phyloP scores from a whole-genome alignment of 2,888 invertebrate species.

The Sphaerophoria taeniata region DNA sequence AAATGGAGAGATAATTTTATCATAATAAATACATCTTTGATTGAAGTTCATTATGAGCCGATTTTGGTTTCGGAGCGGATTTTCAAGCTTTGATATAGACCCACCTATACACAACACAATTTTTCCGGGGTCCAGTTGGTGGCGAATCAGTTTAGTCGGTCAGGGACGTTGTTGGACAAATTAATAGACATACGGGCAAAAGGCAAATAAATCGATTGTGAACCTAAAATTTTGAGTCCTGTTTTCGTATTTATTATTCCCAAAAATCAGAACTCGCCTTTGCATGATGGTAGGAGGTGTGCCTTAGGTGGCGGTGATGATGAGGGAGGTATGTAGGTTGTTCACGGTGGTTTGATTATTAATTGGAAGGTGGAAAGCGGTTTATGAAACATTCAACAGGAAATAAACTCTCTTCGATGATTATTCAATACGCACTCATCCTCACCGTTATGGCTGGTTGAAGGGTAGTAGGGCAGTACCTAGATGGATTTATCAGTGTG shows the following conservation, averaged over 20 bases:
- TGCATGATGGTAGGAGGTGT: background rate
- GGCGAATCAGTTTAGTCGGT: background rate
- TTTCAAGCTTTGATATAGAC: constrained; percentile 17
- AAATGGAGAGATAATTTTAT: constrained; percentile 55
- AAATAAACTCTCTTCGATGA: constrained; percentile 44
- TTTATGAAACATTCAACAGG: constrained; percentile 61
- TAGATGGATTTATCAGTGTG: background rate
- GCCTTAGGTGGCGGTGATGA: background rate
- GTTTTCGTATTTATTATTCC: constrained; percentile 46
- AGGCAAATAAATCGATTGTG: constrained; percentile 44
- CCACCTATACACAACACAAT: no score
- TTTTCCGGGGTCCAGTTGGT: constrained; percentile 3
- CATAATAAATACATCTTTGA: constrained; percentile 72
- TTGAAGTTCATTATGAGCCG: constrained; percentile 66
- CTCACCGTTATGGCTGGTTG: background rate
- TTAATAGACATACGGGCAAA: constrained; percentile 22
- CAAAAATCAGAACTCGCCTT: constrained; percentile 48
- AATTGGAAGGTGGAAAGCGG: constrained; percentile 62
- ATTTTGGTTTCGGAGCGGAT: constrained; percentile 53
- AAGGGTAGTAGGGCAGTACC: no score
- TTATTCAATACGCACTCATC: background rate
- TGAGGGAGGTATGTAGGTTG: background rate
- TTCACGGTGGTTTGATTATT: constrained; percentile 30
- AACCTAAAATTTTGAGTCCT: constrained; percentile 42
- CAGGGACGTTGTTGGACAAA: background rate